A percentile compares a stretch with the other conserved stretches of the same genome.
Evolutionary conservation across 1,140 invertebrate species (phyloP).

Genomic region (Drosophila paulistorum): DNA sequence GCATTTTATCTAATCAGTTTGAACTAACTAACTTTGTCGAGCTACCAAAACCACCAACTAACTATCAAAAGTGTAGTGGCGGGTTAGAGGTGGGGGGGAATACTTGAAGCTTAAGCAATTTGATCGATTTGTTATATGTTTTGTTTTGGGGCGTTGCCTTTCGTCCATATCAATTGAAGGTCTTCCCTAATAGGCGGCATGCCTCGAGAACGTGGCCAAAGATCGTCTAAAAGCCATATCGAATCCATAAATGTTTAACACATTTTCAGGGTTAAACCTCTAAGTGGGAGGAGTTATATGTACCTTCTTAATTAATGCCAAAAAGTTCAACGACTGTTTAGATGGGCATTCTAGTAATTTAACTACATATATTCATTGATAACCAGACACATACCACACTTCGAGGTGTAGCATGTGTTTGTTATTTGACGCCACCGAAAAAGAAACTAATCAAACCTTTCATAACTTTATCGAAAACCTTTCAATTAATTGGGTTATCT

Average conservation of each 20-base stretch:
- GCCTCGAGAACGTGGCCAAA: constrained; percentile 16
- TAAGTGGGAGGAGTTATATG: neutral
- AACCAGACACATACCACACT: neutral
- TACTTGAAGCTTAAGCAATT: constrained; percentile 48
- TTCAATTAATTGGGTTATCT: constrained; percentile 81
- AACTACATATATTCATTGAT: neutral
- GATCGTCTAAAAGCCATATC: neutral
- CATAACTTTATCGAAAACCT: constrained; percentile 78
- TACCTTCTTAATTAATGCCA: neutral
- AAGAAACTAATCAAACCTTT: constrained; percentile 68
- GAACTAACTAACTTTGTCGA: constrained; percentile 8
- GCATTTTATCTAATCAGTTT: constrained; percentile 69
- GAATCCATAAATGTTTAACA: constrained; percentile 29
- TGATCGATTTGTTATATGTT: constrained; percentile 61
- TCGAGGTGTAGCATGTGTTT: neutral
- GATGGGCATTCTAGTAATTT: neutral
- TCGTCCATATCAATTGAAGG: constrained; percentile 37
- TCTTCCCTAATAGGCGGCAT: constrained; percentile 25
- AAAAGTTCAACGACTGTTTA: constrained; percentile 47
- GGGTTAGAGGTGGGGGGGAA: constrained; percentile 23
- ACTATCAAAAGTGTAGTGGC: neutral
- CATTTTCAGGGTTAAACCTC: constrained; percentile 50
- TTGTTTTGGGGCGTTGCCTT: constrained; percentile 6
- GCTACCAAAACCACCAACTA: neutral
- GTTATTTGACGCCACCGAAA: constrained; percentile 12